Evolutionary conservation across 2,113 vertebrate genomes (phyloP), one percentile per base, ranked within the genome.

Genomic region (Suncus etruscus): DNA sequence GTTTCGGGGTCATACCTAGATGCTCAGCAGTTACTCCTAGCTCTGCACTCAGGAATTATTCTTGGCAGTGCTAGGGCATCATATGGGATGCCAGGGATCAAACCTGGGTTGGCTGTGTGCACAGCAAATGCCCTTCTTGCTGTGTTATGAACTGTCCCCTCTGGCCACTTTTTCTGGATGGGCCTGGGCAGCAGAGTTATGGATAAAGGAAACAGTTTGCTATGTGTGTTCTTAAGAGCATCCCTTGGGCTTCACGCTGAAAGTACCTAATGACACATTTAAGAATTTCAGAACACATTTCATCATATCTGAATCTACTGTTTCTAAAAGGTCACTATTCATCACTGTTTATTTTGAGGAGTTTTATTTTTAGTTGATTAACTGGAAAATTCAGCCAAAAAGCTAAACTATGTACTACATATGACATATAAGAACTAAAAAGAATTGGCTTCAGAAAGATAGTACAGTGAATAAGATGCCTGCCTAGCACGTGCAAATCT

Each of bases 241-340:
- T 2, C 2, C 1, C n/a, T 6, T 6, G 15, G 25, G 18, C 7
- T 61, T 84, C n/a, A 51, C 11, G 27, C 32, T 9, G 18, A 50
- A 77, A 8, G 27, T 11, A 51, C 15, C 11, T 39, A 39, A 3
- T 66, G 54, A 47, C 61, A 66, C n/a, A 77, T 76, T 48, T 69
- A 78, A 90, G 70, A 74, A 27, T 22, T 61, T 31, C 22, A 50
- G 54, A 86, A 31, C 27, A 58, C 69, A 31, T 20, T 51, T 66
- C 16, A 20, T 22, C 29, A 32, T 51, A 24, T 70, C 29, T 51
- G 39, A 87, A 63, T 72, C 48, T 70, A 16, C 76, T 70, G 63
- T 90, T 88, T 69, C 50, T 10, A 4, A 82, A 87, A 74, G n/a
- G 1, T 82, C 88, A 91, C 11, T 70, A 83, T 89, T 92, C 12